A percentile compares a stretch with the other conserved stretches of the same genome.
Evolutionary conservation across 2,113 vertebrate species (phyloP).

Genomic region (Diadophis punctatus): DNA sequence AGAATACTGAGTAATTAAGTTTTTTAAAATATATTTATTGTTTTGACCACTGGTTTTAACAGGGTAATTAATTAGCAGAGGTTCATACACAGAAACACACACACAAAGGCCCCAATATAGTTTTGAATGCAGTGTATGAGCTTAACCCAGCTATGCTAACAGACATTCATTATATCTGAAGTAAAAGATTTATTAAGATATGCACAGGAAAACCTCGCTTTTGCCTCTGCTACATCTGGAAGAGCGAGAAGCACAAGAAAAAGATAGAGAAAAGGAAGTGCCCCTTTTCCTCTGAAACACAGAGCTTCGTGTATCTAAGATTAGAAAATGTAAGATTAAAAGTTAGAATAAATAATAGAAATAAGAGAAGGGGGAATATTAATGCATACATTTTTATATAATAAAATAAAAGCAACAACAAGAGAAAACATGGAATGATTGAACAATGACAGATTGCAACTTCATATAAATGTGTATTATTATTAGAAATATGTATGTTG

Average conservation of each 20-base stretch:
- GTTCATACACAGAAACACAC: not conserved
- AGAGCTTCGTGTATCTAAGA: not conserved
- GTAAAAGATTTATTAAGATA: not conserved
- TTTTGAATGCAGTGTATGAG: not conserved
- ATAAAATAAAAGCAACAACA: too few relatives aligned
- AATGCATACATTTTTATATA: too few relatives aligned
- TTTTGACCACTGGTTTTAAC: not conserved
- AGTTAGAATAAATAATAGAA: too few relatives aligned
- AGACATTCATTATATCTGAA: not conserved
- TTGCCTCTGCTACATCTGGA: not conserved
- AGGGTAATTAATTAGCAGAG: not conserved
- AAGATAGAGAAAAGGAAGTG: not conserved
- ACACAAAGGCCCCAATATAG: not conserved
- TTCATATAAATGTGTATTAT: too few relatives aligned
- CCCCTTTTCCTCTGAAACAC: not conserved
- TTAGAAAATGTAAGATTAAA: not conserved
- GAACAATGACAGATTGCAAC: too few relatives aligned
- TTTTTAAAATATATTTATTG: not conserved
- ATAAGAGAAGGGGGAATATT: too few relatives aligned
- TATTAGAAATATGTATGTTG: too few relatives aligned
- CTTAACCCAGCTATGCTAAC: not conserved
- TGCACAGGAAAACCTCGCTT: not conserved
- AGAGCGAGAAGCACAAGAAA: not conserved
- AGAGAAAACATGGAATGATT: too few relatives aligned
- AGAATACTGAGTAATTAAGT: not conserved